These are phyloP conservation scores for Chroicocephalus ridibundus DNA, from an alignment of 2,113 vertebrate species.

Conservation along the genomic window DNA sequence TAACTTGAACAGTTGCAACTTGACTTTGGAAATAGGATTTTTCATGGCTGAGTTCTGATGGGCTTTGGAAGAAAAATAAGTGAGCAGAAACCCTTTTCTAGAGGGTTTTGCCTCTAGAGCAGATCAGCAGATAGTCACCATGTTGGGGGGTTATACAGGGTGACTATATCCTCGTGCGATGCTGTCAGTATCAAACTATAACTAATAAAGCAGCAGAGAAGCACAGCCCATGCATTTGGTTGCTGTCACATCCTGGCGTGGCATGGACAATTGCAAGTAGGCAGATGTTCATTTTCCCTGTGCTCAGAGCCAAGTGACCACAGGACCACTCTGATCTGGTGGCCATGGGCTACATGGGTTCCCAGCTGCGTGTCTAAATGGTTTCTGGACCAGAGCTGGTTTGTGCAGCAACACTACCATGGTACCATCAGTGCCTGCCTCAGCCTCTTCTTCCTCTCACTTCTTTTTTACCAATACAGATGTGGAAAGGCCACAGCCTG, in stretches of 20 bases:
- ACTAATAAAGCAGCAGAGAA: background rate
- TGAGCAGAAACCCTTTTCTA: background rate
- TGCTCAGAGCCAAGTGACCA: background rate
- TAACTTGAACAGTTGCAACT: background rate
- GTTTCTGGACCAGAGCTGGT: background rate
- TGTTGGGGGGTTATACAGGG: background rate
- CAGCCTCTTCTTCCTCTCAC: background rate
- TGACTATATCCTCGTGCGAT: background rate
- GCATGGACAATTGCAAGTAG: background rate
- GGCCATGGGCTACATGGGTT: background rate
- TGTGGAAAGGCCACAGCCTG: background rate
- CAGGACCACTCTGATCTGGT: background rate
- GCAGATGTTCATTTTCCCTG: fast-evolving
- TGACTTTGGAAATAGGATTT: background rate
- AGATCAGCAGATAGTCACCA: background rate
- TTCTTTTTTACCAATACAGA: background rate
- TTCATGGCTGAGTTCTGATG: background rate
- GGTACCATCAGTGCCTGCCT: background rate
- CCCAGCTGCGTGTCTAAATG: background rate
- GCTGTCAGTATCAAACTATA: fast-evolving
- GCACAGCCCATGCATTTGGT: background rate
- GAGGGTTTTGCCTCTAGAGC: background rate
- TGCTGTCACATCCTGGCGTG: fast-evolving
- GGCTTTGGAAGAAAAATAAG: background rate
- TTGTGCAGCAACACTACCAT: background rate